Evolutionary conservation across 2,113 vertebrate species (phyloP), one percentile per base, ranked within the genome.

Genomic region (Tapirus terrestris): DNA sequence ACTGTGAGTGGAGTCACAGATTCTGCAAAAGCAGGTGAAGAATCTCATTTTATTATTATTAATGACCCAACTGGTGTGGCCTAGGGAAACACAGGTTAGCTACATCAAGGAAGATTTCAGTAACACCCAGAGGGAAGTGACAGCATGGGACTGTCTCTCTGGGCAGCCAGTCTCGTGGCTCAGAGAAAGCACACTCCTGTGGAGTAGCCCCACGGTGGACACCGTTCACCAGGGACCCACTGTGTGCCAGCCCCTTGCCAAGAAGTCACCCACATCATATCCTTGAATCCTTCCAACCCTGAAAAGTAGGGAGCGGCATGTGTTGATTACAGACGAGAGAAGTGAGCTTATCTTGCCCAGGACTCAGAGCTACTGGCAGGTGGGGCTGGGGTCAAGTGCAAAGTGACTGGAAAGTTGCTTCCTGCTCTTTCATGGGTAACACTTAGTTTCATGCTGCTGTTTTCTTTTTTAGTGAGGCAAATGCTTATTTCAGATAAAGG

Each of bases 161-260:
- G 13, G 21, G 23, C 43, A 87, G 36, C 72, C 33, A 21, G 18
- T n/a, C 27, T 51, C 4, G 0, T 33, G 5, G 39, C 51, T 68
- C 17, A 17, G 18, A 48, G 58, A n/a, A 75, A 65, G 48, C 0
- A 60, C 29, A 25, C 36, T 85, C 33, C 76, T 48, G 6, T 43
- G 60, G 23, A 70, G 16, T 2, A 25, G 33, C 36, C 23, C 6
- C 29, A 21, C 33, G 3, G 58, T 31, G 31, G n/a, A 36, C 31
- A 17, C 4, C 0, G 0, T 43, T 67, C 27, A 13, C 58, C 45
- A 2, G 33, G 58, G 29, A 2, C 3, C 36, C 14, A 18, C 65
- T 39, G 1, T 0, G 1, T 18, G 48, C 20, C 21, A 12, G n/a
- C 18, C 23, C 53, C 81, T 70, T 25, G 39, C 60, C 2, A 0